phyloP scores from a whole-genome alignment of 1,140 invertebrate species.

The Acromyrmex charruanus region DNA sequence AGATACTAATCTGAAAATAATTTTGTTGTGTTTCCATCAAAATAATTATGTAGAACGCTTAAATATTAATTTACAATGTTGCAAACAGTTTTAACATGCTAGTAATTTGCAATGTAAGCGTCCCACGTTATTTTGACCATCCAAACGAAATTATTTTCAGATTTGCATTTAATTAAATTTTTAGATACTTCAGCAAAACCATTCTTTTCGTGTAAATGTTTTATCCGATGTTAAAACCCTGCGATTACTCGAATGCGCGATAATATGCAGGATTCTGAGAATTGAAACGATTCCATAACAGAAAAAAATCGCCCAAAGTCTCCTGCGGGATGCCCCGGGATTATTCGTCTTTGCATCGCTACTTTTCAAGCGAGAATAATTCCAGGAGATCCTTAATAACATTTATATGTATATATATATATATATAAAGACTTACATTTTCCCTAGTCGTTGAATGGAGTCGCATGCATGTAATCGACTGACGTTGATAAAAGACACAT shows the following conservation, averaged over 20 bases:
- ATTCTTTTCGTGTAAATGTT: too few species aligned
- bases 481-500: slow-evolving; percentile 2
- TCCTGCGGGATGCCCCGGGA: background rate
- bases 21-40: too few species aligned
- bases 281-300: slow-evolving; percentile 1
- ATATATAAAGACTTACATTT: slow-evolving; percentile 21
- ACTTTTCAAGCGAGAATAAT: slow-evolving; percentile 18
- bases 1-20: too few species aligned
- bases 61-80: too few species aligned
- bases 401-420: background rate
- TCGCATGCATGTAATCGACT: slow-evolving; percentile 55
- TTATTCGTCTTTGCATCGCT: background rate
- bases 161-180: too few species aligned
- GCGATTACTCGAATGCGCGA: background rate
- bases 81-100: too few species aligned
- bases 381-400: slow-evolving; percentile 16
- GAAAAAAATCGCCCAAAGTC: background rate
- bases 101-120: too few species aligned
- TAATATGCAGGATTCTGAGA: background rate
- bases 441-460: slow-evolving; percentile 50
- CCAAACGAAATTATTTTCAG: too few species aligned
- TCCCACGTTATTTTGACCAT: too few species aligned
- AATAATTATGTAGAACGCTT: too few species aligned
- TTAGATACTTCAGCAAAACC: too few species aligned
- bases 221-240: background rate